Evolutionary conservation across 2,113 vertebrate genomes (phyloP).

Genomic region (Limnothrissa miodon): DNA sequence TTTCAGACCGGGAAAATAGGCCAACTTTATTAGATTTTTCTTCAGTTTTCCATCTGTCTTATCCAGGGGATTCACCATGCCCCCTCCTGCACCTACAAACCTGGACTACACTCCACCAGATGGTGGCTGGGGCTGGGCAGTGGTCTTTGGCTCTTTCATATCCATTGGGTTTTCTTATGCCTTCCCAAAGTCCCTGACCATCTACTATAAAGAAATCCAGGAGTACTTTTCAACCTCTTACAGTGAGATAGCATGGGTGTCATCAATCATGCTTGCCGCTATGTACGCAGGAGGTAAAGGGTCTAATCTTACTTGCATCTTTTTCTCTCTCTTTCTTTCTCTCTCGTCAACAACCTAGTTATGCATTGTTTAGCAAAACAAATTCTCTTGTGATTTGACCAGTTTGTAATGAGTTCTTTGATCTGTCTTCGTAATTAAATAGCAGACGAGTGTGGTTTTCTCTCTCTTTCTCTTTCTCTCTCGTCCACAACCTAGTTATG

Average conservation of each 20-base stretch:
- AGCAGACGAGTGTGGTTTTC: too few species aligned
- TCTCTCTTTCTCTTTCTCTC: too few species aligned
- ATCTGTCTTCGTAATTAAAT: too few species aligned
- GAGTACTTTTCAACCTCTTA: conserved; percentile 81
- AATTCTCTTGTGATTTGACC: not conserved
- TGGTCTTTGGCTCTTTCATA: conserved; percentile 72
- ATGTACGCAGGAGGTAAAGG: conserved; percentile 77
- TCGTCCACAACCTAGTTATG: too few species aligned
- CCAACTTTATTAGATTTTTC: not conserved
- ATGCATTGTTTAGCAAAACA: not conserved
- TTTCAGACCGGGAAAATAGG: not conserved
- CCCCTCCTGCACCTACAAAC: conserved; percentile 46
- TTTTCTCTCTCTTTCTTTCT: not conserved
- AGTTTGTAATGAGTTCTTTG: not conserved
- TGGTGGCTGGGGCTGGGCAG: conserved; percentile 77
- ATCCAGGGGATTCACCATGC: conserved; percentile 58
- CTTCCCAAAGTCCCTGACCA: conserved; percentile 80
- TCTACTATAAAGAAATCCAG: conserved; percentile 86
- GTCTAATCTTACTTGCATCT: not conserved
- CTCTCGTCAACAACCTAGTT: not conserved
- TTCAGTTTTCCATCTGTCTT: not conserved
- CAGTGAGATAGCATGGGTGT: conserved; percentile 77
- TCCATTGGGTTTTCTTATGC: conserved; percentile 81
- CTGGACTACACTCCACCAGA: conserved; percentile 71
- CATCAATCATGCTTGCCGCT: conserved; percentile 78